These are phyloP conservation scores for Drosophila lacicola DNA, from an alignment of 2,888 invertebrate species.

Conservation along the genomic window DNA sequence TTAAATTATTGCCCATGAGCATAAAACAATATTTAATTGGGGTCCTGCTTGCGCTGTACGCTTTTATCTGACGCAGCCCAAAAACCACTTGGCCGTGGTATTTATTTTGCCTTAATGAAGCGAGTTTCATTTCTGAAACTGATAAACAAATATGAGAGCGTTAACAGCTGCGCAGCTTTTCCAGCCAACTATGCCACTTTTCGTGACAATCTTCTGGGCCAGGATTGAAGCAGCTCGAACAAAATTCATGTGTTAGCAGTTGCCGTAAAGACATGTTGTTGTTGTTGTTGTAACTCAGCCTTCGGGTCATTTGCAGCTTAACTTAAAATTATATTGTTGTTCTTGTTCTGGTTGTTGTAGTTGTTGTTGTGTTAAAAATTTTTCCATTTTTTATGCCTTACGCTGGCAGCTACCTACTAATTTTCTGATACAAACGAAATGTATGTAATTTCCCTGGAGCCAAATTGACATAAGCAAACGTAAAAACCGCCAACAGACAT, in stretches of 20 bases:
- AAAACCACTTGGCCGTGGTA: conserved; percentile 70
- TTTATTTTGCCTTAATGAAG: conserved; percentile 77
- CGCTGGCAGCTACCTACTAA: conserved; percentile 70
- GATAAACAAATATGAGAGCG: conserved; percentile 77
- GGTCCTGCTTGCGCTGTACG: conserved; percentile 1
- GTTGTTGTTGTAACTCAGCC: conserved; percentile 42
- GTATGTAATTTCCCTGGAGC: conserved; percentile 79
- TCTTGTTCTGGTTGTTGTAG: conserved; percentile 19
- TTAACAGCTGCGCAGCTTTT: conserved; percentile 57
- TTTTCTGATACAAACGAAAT: conserved; percentile 77
- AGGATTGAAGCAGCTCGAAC: conserved; percentile 32
- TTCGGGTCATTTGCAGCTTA: conserved; percentile 71
- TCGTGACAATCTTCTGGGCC: conserved; percentile 23
- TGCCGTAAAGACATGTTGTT: conserved; percentile 23
- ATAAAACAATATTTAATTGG: conserved; percentile 56
- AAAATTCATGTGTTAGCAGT: conserved; percentile 41
- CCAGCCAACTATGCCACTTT: conserved; percentile 17
- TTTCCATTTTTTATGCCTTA: conserved; percentile 60
- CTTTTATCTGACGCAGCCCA: conserved; percentile 41
- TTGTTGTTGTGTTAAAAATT: conserved; percentile 37
- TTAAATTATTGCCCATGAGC: conserved; percentile 48
- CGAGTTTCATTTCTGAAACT: conserved; percentile 52
- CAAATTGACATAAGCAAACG: conserved; percentile 80
- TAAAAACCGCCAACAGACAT: conserved; percentile 76
- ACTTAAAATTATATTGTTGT: conserved; percentile 61